Evolutionary conservation across 2,888 invertebrate genomes (phyloP), one percentile per base, ranked within the genome.

Genomic region (Stegana nigrithorax): DNA sequence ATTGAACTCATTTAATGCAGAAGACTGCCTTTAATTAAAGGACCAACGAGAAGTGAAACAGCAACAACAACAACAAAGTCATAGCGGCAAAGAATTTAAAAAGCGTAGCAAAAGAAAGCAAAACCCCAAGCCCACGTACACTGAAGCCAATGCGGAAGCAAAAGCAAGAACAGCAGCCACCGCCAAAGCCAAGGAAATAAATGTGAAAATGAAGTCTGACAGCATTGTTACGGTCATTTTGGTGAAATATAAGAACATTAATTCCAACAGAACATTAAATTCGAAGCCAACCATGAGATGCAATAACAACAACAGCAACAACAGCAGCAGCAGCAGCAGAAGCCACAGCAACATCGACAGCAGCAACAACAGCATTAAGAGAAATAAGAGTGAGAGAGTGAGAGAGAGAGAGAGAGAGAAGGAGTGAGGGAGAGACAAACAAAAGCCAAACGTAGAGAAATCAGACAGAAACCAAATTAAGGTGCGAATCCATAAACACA

Each of bases 221-320:
- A 58, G 67, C 60, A 75, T 77, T 76, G 75, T 73, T 74, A 67
- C 75, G 72, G 72, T 71, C 77, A 81, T 81, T 83, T 81, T 70
- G 73, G 70, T 81, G 79, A 83, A 81, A 83, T 83, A 83, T 81
- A 81, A 79, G 74, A 73, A 73, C 81, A 84, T 84, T 82, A 84
- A 83, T 81, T 79, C 73, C 73, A 78, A 78, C 73, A 73, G 72
- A 74, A 74, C 74, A 75, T 75, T 75, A 71, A 75, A 73, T 73
- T 71, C 72, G 72, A 69, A 19, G 53, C 32, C 53, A 55, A 32
- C 6, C 50, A 14, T 12, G 19, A 72, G 29, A 23, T 25, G 25
- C 47, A 47, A 21, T 21, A 42, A 44, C 36, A 39, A 29, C 51
- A 44, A 44, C 47, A 47, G 50, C 51, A 58, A 57, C 8, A 25